phyloP scores from a whole-genome alignment of 2,113 vertebrate species.

The Raja brachyura region DNA sequence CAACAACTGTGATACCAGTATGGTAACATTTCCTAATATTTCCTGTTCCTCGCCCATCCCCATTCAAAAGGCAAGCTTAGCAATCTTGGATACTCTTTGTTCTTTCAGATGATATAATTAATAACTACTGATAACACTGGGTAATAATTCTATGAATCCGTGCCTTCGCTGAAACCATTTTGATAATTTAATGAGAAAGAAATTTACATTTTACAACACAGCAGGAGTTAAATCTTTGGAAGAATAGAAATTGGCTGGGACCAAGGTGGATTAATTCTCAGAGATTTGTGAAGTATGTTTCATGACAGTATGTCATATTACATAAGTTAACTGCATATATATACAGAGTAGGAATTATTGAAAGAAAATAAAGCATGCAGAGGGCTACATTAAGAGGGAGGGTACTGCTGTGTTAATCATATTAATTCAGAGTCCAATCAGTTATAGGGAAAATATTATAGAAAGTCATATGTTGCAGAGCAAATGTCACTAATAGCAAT shows the following conservation, averaged over 20 bases:
- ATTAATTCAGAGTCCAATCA: not conserved
- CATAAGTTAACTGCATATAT: not conserved
- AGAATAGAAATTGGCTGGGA: not conserved
- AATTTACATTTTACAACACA: not conserved
- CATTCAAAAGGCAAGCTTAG: not conserved
- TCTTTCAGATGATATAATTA: not conserved
- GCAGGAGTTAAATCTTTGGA: not conserved
- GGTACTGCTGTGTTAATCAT: not conserved
- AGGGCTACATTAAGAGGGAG: not conserved
- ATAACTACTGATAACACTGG: not conserved
- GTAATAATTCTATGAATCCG: not conserved
- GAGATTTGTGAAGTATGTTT: not conserved
- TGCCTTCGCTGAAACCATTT: not conserved
- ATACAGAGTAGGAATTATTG: not conserved
- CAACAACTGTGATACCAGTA: not conserved
- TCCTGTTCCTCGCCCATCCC: not conserved
- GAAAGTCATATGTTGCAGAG: not conserved
- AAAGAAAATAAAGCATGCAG: not conserved
- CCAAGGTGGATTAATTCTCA: not conserved
- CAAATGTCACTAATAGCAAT: not conserved
- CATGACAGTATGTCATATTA: not conserved
- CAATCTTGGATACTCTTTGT: not conserved
- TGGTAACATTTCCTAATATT: not conserved
- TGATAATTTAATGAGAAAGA: not conserved
- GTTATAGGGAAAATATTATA: not conserved